Evolutionary conservation across 2,888 invertebrate genomes (phyloP).

Genomic region (Synergus umbraculus): DNA sequence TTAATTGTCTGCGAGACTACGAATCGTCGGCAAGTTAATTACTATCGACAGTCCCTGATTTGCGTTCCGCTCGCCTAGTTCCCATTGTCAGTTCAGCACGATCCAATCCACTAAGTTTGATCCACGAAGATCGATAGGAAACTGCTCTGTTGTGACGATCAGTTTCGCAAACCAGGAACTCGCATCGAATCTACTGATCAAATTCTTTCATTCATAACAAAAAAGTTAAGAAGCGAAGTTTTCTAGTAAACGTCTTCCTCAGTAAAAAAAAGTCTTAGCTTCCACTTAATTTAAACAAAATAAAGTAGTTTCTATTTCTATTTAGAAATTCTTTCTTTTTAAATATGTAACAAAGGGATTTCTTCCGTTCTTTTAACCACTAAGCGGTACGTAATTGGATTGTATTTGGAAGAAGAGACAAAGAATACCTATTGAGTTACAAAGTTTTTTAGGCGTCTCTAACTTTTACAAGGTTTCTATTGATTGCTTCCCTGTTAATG

Average conservation of each 20-base stretch:
- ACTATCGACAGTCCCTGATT: slow-evolving; percentile 5
- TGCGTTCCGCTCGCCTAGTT: slow-evolving; percentile 26
- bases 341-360: neutral
- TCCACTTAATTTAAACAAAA: neutral
- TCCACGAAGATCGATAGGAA: slow-evolving; percentile 36
- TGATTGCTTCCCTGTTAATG: slow-evolving; percentile 3
- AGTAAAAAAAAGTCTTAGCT: neutral
- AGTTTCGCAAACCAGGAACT: slow-evolving; percentile 21
- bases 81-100: slow-evolving; percentile 19
- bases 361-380: slow-evolving; percentile 24
- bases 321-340: neutral
- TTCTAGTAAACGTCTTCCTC: neutral
- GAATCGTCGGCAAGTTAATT: slow-evolving; percentile 26
- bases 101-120: slow-evolving; percentile 30
- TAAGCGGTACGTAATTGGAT: slow-evolving; percentile 19
- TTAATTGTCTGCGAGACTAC: slow-evolving; percentile 1
- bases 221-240: neutral
- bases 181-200: neutral
- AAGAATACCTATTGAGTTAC: slow-evolving; percentile 3
- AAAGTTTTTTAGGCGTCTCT: slow-evolving; percentile 1
- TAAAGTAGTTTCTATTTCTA: neutral
- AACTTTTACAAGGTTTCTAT: slow-evolving; percentile 32
- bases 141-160: slow-evolving; percentile 6
- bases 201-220: neutral
- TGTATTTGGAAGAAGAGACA: slow-evolving; percentile 10